Percentiles rank a stretch among this genome's conserved stretches.
Evolutionary conservation across 2,113 vertebrate species (phyloP).

Genomic region (Cryptotis parvus): DNA sequence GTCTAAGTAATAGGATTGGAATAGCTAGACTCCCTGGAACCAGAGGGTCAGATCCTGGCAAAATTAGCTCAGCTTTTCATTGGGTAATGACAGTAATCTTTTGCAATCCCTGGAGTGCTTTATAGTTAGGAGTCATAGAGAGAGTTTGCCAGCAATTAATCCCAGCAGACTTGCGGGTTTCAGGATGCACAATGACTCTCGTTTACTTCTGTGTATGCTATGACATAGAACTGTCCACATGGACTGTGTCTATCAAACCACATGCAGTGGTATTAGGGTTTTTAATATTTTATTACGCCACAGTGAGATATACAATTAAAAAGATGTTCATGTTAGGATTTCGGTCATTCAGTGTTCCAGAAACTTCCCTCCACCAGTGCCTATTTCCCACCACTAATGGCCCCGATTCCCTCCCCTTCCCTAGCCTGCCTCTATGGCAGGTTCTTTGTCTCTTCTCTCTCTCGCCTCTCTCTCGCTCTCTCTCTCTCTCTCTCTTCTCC

Average conservation of each 20-base stretch:
- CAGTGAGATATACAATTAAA: background rate
- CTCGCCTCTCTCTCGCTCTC: no score
- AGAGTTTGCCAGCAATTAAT: conserved; percentile 11
- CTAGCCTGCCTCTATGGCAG: no score
- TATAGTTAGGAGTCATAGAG: background rate
- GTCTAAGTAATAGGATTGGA: conserved; percentile 6
- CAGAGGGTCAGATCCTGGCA: conserved; percentile 53
- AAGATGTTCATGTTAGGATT: no score
- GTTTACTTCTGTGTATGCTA: background rate
- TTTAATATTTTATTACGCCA: no score
- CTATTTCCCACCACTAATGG: no score
- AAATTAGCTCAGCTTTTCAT: conserved; percentile 62
- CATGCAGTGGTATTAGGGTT: background rate
- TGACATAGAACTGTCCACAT: background rate
- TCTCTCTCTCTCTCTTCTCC: no score
- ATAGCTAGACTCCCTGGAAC: conserved; percentile 76
- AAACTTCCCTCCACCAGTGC: no score
- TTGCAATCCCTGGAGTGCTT: conserved; percentile 34
- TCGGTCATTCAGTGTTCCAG: no score
- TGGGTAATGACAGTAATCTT: conserved; percentile 56
- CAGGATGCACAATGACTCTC: background rate
- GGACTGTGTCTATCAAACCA: background rate
- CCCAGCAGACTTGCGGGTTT: background rate
- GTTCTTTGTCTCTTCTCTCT: no score
- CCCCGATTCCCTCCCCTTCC: no score